phyloP scores from a whole-genome alignment of 2,797 vertebrate species.

The Channa striata region DNA sequence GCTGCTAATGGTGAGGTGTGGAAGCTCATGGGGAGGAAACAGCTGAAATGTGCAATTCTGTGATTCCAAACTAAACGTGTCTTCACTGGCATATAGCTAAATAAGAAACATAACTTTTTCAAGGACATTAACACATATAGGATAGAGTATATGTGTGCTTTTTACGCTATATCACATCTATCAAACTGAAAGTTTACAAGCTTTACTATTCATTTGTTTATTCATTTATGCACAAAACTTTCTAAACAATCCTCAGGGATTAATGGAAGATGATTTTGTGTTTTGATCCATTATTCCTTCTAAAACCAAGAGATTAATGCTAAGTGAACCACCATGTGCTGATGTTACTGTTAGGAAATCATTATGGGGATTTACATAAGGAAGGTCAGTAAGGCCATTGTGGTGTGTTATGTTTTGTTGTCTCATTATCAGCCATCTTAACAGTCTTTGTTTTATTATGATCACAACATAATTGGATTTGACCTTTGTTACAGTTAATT shows the following conservation, averaged over 20 bases:
- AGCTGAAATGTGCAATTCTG: neutral
- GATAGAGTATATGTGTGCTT: too few species aligned
- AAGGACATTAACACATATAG: too few species aligned
- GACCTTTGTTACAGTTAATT: neutral
- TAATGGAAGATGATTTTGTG: neutral
- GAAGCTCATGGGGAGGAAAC: neutral
- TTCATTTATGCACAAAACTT: neutral
- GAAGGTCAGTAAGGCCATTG: neutral
- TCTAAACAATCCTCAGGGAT: neutral
- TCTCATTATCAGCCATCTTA: neutral
- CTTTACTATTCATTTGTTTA: neutral
- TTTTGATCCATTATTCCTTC: neutral
- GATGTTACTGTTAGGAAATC: neutral
- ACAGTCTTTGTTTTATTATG: too few species aligned
- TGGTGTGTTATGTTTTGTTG: neutral
- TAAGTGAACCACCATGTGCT: neutral
- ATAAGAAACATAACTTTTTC: neutral
- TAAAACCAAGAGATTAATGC: neutral
- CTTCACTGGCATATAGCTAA: rapidly evolving
- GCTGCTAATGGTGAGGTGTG: neutral
- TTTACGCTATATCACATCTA: too few species aligned
- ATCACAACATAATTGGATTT: neutral
- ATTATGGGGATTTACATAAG: neutral
- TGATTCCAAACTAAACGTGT: neutral
- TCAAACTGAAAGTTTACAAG: too few species aligned